These are phyloP conservation scores for Chrysochloris asiatica DNA, from an alignment of 2,113 vertebrate genomes.

Conservation along the genomic window DNA sequence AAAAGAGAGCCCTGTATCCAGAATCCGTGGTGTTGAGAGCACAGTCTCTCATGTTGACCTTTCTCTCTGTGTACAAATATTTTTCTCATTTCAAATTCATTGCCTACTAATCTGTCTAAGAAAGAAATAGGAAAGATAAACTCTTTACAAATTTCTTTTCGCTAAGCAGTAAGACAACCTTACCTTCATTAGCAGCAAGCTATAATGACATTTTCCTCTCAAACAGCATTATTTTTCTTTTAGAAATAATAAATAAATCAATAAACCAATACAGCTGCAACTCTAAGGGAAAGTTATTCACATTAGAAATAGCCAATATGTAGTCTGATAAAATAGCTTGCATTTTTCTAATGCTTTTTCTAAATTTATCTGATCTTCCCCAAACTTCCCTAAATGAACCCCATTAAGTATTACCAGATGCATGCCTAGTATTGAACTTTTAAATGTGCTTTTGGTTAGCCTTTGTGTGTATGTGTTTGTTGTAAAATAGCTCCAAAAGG, in stretches of 20 bases:
- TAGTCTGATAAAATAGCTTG: background rate
- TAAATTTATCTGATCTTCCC: conserved; percentile 23
- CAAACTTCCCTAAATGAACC: conserved; percentile 20
- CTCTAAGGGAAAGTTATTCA: background rate
- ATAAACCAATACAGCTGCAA: background rate
- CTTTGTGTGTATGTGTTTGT: background rate
- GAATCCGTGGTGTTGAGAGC: background rate
- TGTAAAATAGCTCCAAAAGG: conserved; percentile 15
- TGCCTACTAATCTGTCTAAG: background rate
- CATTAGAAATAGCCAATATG: background rate
- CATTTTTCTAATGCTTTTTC: conserved; percentile 26
- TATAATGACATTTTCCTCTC: background rate
- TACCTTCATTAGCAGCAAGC: background rate
- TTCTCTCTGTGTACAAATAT: background rate
- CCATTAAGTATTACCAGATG: conserved; percentile 2
- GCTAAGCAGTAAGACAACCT: background rate
- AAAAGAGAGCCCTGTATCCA: conserved; percentile 26
- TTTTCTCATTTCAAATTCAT: conserved; percentile 38
- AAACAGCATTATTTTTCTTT: background rate
- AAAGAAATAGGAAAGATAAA: background rate
- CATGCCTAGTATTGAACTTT: conserved; percentile 14
- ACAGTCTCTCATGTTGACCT: background rate
- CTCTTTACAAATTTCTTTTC: background rate
- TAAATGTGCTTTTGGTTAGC: conserved; percentile 1
- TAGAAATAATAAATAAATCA: background rate